Percentiles rank a stretch among this genome's conserved stretches.
Conservation (phyloP, 2,113 vertebrate genomes). For the Pipra filicauda region DNA sequence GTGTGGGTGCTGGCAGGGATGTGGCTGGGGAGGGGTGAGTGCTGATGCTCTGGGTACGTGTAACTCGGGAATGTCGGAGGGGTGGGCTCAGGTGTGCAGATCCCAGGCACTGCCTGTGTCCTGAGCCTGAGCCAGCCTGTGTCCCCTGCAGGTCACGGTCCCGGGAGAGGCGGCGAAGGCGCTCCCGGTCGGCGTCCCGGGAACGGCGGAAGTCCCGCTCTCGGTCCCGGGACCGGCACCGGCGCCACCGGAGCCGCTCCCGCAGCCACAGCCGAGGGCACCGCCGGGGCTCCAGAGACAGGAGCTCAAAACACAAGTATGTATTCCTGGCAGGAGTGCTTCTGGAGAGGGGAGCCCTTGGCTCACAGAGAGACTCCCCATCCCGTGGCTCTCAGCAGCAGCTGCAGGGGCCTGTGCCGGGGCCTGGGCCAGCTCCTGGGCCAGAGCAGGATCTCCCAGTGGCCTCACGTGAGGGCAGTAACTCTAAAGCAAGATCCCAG, state of each 20-base stretch:
- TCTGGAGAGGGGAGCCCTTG: constrained; percentile 11
- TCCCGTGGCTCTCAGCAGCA: neutral
- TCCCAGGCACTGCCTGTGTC: accelerated
- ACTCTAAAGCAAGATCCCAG: neutral
- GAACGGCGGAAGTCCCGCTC: constrained; percentile 81
- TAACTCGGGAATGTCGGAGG: neutral
- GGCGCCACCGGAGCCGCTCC: constrained; percentile 88
- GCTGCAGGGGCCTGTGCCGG: neutral
- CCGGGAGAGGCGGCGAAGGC: constrained; percentile 83
- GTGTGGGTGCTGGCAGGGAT: neutral
- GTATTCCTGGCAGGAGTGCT: neutral
- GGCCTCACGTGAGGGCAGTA: neutral
- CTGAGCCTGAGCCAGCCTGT: neutral
- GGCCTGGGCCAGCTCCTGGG: neutral
- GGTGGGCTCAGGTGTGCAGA: neutral
- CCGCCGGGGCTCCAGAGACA: constrained; percentile 84
- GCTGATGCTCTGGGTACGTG: neutral
- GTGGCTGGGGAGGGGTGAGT: neutral
- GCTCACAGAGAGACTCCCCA: neutral
- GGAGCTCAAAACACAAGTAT: constrained; percentile 90
- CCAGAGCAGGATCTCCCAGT: neutral
- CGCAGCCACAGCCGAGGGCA: constrained; percentile 87
- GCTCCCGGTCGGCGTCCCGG: constrained; percentile 82
- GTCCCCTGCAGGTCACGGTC: constrained; percentile 84
- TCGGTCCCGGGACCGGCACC: constrained; percentile 84